Evolutionary conservation across 1,140 invertebrate genomes (phyloP).

Genomic region (Bombus breviceps): DNA sequence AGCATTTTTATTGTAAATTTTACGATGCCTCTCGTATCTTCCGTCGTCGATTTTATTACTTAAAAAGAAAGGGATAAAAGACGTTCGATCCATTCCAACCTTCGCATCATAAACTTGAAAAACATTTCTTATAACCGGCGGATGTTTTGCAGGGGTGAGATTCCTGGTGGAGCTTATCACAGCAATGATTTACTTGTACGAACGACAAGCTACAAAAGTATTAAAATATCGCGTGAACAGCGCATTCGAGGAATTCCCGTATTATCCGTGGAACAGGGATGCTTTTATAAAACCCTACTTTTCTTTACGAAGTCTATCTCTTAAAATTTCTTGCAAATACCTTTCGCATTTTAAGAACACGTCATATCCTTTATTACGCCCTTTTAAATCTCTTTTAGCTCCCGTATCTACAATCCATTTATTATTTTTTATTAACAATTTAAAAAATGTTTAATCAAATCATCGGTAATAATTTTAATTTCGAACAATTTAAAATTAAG

Average conservation of each 20-base stretch:
- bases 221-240: constrained; percentile 66
- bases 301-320: not conserved
- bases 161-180: constrained; percentile 64
- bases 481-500: not conserved
- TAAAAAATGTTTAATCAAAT: not conserved
- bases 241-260: constrained; percentile 54
- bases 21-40: constrained; percentile 3
- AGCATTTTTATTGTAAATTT: constrained; percentile 56
- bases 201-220: constrained; percentile 57
- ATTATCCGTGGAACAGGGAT: constrained; percentile 34
- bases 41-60: constrained; percentile 43
- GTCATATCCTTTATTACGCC: not conserved
- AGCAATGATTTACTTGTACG: constrained; percentile 62
- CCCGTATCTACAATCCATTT: not conserved
- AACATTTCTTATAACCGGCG: constrained; percentile 69
- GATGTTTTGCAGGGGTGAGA: constrained; percentile 63
- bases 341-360: not conserved
- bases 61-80: constrained; percentile 57
- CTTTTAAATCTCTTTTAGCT: not conserved
- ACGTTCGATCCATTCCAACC: constrained; percentile 39
- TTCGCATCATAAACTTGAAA: constrained; percentile 64
- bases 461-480: too few relatives aligned
- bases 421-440: not conserved
- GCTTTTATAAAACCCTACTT: constrained; percentile 21
- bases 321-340: not conserved